Conservation (phyloP, 2,113 vertebrate genomes). For the Peromyscus leucopus region DNA sequence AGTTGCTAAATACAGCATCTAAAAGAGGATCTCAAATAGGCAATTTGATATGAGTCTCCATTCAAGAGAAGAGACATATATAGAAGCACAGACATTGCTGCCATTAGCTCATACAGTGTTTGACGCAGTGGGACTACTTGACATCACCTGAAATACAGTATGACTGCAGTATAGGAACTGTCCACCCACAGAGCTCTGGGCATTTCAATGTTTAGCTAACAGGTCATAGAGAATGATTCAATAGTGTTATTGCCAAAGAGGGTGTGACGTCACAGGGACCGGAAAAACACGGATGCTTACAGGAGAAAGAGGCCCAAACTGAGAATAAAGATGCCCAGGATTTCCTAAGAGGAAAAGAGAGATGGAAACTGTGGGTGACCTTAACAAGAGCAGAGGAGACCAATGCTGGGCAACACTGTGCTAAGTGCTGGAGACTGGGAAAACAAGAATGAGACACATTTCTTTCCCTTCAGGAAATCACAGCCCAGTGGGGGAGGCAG, state of each 20-base stretch:
- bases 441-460: constrained; percentile 65
- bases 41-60: not conserved
- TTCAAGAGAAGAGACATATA: not conserved
- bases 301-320: not conserved
- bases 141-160: not conserved
- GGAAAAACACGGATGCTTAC: not conserved
- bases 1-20: not conserved
- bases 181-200: not conserved
- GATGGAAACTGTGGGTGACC: not conserved
- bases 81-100: not conserved
- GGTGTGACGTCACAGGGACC: not conserved
- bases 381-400: not conserved
- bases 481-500: constrained; percentile 54
- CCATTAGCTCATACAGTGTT: not conserved
- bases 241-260: not conserved
- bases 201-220: not conserved
- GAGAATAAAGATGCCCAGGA: not conserved
- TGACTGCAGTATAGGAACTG: not conserved
- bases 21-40: constrained; percentile 4
- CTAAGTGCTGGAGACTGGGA: constrained; percentile 4
- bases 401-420: not conserved
- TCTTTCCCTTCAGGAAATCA: constrained; percentile 70
- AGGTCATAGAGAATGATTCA: not conserved
- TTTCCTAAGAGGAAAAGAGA: not conserved
- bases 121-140: not conserved